These are phyloP conservation scores for Acrocera orbiculus DNA, from an alignment of 2,888 invertebrate species.

Conservation along the genomic window DNA sequence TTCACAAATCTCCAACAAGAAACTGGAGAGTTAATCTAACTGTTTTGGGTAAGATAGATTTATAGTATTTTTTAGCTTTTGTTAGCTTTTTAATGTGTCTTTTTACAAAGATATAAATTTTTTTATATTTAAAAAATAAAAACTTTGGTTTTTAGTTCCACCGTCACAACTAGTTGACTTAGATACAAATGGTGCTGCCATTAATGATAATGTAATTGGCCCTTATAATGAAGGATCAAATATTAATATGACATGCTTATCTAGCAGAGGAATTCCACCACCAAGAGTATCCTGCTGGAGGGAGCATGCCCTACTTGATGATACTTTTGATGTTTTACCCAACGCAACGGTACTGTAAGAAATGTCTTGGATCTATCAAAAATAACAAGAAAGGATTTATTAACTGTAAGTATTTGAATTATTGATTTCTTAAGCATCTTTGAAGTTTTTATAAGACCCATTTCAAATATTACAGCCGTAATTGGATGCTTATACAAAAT, in stretches of 20 bases:
- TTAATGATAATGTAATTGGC: conserved; percentile 49
- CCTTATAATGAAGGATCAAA: conserved; percentile 64
- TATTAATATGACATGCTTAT: conserved; percentile 57
- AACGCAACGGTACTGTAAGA: conserved; percentile 30
- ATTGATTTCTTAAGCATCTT: no score
- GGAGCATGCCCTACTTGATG: conserved; percentile 44
- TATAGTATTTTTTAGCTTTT: no score
- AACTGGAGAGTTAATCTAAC: conserved; percentile 77
- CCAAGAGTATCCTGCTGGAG: conserved; percentile 56
- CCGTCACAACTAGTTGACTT: conserved; percentile 54
- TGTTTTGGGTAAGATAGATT: conserved; percentile 56
- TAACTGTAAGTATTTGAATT: conserved; percentile 22
- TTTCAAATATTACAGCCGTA: no score
- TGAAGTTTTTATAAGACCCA: no score
- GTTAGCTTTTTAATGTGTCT: no score
- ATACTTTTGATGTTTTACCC: conserved; percentile 34
- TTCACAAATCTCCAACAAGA: conserved; percentile 72
- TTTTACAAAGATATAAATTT: no score
- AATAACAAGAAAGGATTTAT: conserved; percentile 27
- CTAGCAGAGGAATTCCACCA: conserved; percentile 51
- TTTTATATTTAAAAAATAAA: no score
- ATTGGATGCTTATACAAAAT: no score
- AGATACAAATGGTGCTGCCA: conserved; percentile 49
- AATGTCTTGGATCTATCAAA: conserved; percentile 28
- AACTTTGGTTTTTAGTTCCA: no score